Percentiles rank a stretch among this genome's conserved stretches.
Evolutionary conservation across 2,888 invertebrate species (phyloP).

Genomic region (Temnothorax unifasciatus): DNA sequence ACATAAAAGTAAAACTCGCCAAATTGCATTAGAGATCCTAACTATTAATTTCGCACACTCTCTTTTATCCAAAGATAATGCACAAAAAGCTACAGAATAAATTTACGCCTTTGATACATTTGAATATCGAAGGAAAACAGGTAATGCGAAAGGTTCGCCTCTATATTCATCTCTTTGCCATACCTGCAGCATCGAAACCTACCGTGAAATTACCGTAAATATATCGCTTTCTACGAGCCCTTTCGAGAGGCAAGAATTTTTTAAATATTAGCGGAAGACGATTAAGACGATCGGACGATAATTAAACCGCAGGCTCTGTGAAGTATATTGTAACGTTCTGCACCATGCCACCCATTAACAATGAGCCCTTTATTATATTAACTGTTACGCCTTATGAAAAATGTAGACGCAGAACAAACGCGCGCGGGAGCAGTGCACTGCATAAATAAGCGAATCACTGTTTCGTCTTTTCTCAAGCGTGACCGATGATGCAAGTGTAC

Average conservation of each 20-base stretch:
- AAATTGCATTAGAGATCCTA: not conserved
- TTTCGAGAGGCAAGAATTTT: not conserved
- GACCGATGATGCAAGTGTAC: slow-evolving; percentile 20
- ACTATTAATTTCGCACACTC: not conserved
- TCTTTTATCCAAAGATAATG: not conserved
- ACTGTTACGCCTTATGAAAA: slow-evolving; percentile 53
- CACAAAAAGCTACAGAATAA: not conserved
- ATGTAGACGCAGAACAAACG: slow-evolving; percentile 1
- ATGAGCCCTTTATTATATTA: slow-evolving; percentile 70
- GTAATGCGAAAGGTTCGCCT: not conserved
- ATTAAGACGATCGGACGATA: not conserved
- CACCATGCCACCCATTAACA: slow-evolving; percentile 67
- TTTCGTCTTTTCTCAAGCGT: slow-evolving; percentile 20
- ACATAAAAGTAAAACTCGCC: not conserved
- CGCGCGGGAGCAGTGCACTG: not conserved
- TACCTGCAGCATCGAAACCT: not conserved
- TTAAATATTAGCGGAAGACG: not conserved
- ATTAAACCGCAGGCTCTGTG: slow-evolving; percentile 39
- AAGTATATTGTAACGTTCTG: slow-evolving; percentile 27
- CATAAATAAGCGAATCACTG: slow-evolving; percentile 38
- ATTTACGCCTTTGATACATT: not conserved
- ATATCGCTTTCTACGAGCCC: not conserved
- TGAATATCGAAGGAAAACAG: not conserved
- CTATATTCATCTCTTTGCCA: not conserved
- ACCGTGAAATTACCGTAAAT: slow-evolving; percentile 18